Percentiles rank a stretch among this genome's conserved stretches.
These are phyloP conservation scores for Rhinolophus ferrumequinum DNA, from an alignment of 2,113 vertebrate species.

Conservation along the genomic window DNA sequence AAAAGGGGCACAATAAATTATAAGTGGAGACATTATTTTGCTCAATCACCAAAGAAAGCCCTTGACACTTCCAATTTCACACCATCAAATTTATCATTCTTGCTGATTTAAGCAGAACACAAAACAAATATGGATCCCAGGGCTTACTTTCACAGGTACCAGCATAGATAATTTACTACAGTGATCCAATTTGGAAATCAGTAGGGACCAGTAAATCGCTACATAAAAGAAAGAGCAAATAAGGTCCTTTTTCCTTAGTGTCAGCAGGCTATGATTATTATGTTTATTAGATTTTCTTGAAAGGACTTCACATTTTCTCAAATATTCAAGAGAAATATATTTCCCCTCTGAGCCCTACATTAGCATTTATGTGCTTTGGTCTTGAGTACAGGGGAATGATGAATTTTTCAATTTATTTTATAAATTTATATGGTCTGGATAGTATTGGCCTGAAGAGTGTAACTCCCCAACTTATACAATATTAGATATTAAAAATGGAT, in stretches of 20 bases:
- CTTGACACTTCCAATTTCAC: slow-evolving; percentile 89
- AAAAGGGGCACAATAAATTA: slow-evolving; percentile 87
- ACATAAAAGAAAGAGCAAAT: slow-evolving; percentile 88
- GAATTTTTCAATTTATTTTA: slow-evolving; percentile 89
- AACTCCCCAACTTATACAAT: slow-evolving; percentile 79
- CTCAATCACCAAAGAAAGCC: slow-evolving; percentile 85
- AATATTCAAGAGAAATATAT: slow-evolving; percentile 89
- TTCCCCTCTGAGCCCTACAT: slow-evolving; percentile 88
- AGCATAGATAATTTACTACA: slow-evolving; percentile 88
- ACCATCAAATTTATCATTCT: slow-evolving; percentile 89
- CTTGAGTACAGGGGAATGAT: slow-evolving; percentile 85
- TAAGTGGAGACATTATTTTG: slow-evolving; percentile 83
- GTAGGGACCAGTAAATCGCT: slow-evolving; percentile 88
- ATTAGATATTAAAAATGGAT: slow-evolving; percentile 78
- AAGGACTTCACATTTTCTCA: slow-evolving; percentile 90
- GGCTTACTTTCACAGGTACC: slow-evolving; percentile 87
- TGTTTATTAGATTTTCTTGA: slow-evolving; percentile 92
- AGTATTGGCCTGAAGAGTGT: slow-evolving; percentile 74
- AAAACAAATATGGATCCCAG: slow-evolving; percentile 88
- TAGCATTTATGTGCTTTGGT: slow-evolving; percentile 88
- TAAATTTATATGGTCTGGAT: slow-evolving; percentile 83
- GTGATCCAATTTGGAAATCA: slow-evolving; percentile 92
- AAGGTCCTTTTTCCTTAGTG: slow-evolving; percentile 90
- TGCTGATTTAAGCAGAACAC: slow-evolving; percentile 92
- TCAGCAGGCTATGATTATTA: slow-evolving; percentile 91